Evolutionary conservation across 2,888 invertebrate species (phyloP).

Genomic region (Heliconius ethilla): DNA sequence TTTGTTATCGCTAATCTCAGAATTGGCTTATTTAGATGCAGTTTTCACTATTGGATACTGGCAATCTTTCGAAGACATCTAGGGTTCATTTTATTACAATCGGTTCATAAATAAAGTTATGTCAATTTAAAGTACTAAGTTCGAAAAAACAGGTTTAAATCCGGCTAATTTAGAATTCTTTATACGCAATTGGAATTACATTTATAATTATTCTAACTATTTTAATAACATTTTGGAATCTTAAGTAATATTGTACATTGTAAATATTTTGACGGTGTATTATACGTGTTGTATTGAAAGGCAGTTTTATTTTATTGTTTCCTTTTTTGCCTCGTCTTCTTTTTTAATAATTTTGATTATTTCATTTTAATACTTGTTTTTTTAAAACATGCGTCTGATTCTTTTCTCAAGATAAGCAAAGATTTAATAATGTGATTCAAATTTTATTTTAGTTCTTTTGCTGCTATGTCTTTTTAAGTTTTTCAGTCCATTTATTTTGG

Average conservation of each 20-base stretch:
- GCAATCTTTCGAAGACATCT: too few relatives aligned
- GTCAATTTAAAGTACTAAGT: too few relatives aligned
- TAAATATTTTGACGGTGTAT: conserved; percentile 20
- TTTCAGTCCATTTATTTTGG: too few relatives aligned
- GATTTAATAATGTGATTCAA: background rate
- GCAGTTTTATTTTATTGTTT: conserved; percentile 7
- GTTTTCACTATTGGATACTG: too few relatives aligned
- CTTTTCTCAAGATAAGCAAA: background rate
- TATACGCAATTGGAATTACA: background rate
- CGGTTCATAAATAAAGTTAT: too few relatives aligned
- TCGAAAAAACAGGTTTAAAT: background rate
- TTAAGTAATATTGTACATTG: conserved; percentile 15
- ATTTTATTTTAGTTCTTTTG: too few relatives aligned
- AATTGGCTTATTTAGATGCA: too few relatives aligned
- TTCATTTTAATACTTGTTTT: background rate
- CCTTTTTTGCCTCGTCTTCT: background rate
- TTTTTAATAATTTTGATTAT: background rate
- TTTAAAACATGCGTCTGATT: background rate
- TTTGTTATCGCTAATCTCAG: too few relatives aligned
- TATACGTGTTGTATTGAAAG: conserved; percentile 18
- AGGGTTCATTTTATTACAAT: too few relatives aligned
- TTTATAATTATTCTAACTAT: conserved; percentile 7
- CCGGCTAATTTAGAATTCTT: background rate
- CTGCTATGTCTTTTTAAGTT: too few relatives aligned
- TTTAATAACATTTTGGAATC: too few relatives aligned